phyloP scores from a whole-genome alignment of 2,888 invertebrate genomes.

The Nesidiocoris tenuis region DNA sequence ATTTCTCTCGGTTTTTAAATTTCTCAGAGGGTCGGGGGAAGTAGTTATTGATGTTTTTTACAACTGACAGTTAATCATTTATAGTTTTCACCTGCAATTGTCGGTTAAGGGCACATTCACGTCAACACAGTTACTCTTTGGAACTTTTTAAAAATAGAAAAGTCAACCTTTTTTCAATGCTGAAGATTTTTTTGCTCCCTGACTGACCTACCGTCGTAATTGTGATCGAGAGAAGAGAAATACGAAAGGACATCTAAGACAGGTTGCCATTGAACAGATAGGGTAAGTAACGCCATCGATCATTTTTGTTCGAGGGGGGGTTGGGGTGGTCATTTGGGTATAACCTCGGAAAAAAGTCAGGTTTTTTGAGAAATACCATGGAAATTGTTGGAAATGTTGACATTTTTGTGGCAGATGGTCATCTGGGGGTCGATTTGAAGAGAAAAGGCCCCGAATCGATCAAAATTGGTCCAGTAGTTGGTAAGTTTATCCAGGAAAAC shows the following conservation, averaged over 20 bases:
- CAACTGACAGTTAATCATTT: constrained; percentile 9
- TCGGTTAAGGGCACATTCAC: constrained; percentile 29
- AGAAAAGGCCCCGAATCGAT: no score
- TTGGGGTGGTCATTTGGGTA: no score
- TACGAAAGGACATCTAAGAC: not conserved
- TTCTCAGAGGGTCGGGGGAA: constrained; percentile 31
- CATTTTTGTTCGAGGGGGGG: not conserved
- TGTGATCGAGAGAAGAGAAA: not conserved
- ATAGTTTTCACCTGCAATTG: not conserved
- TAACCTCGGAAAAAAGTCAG: no score
- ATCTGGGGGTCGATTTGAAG: no score
- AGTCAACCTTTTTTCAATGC: constrained; percentile 13
- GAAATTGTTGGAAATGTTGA: no score
- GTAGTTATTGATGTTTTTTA: constrained; percentile 14
- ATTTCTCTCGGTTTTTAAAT: constrained; percentile 28
- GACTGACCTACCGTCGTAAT: constrained; percentile 40
- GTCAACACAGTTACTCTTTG: constrained; percentile 30
- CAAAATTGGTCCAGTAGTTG: no score
- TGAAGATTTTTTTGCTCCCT: constrained; percentile 44
- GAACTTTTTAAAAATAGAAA: constrained; percentile 31
- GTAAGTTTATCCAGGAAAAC: no score
- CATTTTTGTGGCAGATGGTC: no score
- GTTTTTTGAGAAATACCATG: no score
- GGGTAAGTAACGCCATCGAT: not conserved
- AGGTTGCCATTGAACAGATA: not conserved